A percentile compares a stretch with the other conserved stretches of the same genome.
Conservation (phyloP, 2,797 vertebrate species). For the Periophthalmus magnuspinnatus region DNA sequence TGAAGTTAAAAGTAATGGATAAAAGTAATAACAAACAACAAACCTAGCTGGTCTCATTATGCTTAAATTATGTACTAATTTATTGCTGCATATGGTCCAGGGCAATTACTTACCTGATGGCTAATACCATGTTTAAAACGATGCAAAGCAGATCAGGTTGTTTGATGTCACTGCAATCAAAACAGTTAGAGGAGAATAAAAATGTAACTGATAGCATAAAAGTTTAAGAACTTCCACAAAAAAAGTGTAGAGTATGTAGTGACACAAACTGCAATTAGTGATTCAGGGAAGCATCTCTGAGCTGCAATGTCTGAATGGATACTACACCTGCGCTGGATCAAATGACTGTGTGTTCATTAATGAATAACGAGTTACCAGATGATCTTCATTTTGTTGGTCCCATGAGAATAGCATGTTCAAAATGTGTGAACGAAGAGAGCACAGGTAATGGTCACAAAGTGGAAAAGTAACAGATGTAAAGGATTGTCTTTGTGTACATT, state of each 20-base stretch:
- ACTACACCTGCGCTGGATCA: constrained; percentile 49
- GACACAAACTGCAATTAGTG: constrained; percentile 4
- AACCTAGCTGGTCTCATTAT: no score
- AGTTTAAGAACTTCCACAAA: background rate
- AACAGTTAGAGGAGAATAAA: background rate
- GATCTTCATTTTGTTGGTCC: constrained; percentile 44
- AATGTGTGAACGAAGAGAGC: background rate
- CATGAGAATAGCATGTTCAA: constrained; percentile 22
- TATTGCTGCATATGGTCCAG: background rate
- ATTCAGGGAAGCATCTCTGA: constrained; percentile 30
- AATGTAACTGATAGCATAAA: background rate
- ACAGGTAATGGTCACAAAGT: background rate
- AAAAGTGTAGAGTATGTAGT: background rate
- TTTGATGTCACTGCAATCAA: background rate
- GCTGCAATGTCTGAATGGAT: constrained; percentile 15
- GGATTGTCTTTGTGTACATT: background rate
- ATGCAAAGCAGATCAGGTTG: background rate
- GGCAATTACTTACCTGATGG: constrained; percentile 18
- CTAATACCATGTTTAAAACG: constrained; percentile 23
- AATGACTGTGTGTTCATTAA: constrained; percentile 45
- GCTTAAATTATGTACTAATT: background rate
- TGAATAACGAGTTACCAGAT: constrained; percentile 58
- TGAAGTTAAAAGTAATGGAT: no score
- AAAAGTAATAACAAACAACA: no score
- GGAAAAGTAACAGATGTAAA: background rate